Evolutionary conservation across 35 echinoderm and acorn worm genomes (phyloP).

Genomic region (Apostichopus parvimensis): DNA sequence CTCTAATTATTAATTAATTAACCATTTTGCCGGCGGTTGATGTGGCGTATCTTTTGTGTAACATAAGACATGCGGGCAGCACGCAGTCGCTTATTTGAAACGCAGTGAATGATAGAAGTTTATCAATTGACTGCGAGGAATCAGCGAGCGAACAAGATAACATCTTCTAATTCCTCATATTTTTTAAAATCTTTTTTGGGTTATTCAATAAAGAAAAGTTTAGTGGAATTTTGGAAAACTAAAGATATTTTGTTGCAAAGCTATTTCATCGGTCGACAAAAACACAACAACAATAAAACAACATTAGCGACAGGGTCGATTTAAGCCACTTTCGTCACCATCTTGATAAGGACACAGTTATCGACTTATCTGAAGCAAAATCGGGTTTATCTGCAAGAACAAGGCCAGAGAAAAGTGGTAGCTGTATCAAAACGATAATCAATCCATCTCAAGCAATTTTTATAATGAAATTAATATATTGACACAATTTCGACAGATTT

Average conservation of each 20-base stretch:
- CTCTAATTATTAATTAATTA: constrained; percentile 59
- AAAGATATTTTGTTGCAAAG: not conserved
- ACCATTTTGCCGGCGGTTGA: constrained; percentile 42
- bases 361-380: not conserved
- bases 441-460: not conserved
- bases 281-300: too few species aligned
- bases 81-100: constrained; percentile 37
- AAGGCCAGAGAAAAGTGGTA: not conserved
- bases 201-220: constrained; percentile 17
- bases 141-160: not conserved
- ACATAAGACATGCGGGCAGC: constrained; percentile 12
- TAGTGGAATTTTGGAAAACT: constrained; percentile 10
- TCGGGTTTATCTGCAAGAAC: not conserved
- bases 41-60: constrained; percentile 43
- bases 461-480: not conserved
- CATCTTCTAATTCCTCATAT: not conserved
- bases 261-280: not conserved
- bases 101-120: constrained; percentile 31
- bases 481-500: not conserved
- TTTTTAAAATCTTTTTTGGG: too few species aligned
- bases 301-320: not conserved
- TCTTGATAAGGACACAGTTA: not conserved
- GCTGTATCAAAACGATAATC: not conserved
- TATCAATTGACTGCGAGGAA: constrained; percentile 18
- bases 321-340: not conserved